Conservation (phyloP, 2,888 invertebrate species). For the Seira sanloemensis region DNA sequence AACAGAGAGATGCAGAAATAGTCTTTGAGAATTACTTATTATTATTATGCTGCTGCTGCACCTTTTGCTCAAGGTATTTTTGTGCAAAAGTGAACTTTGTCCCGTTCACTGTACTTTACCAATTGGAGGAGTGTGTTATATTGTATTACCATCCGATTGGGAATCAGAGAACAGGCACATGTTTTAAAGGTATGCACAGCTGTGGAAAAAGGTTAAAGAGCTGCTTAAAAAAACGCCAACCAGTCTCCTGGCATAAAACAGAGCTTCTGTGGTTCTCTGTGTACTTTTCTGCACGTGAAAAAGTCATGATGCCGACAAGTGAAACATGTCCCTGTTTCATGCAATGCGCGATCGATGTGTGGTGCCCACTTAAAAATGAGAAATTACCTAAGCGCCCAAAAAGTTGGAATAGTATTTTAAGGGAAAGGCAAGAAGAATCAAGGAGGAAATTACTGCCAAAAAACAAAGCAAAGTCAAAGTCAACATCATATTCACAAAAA, state of each 20-base stretch:
- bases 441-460: too few species aligned
- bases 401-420: not conserved
- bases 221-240: not conserved
- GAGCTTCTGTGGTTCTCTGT: not conserved
- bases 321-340: conserved; percentile 10
- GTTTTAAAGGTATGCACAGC: not conserved
- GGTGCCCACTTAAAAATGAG: not conserved
- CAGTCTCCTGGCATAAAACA: conserved; percentile 8
- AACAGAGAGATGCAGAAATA: not conserved
- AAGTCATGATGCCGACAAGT: conserved; percentile 27
- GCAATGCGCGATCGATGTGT: not conserved
- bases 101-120: conserved; percentile 32
- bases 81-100: conserved; percentile 35
- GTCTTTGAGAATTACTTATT: too few species aligned
- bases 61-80: not conserved
- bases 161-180: not conserved
- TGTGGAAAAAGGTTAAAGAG: not conserved
- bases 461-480: conserved; percentile 5
- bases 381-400: not conserved
- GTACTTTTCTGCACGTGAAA: conserved; percentile 38
- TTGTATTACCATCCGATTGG: not conserved
- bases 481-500: not conserved
- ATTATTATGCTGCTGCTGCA: conserved; percentile 8
- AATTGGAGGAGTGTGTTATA: not conserved
- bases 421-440: too few species aligned